A percentile compares a stretch with the other conserved stretches of the same genome.
These are phyloP conservation scores for Zosterops lateralis DNA, from an alignment of 2,113 vertebrate species.

Conservation along the genomic window DNA sequence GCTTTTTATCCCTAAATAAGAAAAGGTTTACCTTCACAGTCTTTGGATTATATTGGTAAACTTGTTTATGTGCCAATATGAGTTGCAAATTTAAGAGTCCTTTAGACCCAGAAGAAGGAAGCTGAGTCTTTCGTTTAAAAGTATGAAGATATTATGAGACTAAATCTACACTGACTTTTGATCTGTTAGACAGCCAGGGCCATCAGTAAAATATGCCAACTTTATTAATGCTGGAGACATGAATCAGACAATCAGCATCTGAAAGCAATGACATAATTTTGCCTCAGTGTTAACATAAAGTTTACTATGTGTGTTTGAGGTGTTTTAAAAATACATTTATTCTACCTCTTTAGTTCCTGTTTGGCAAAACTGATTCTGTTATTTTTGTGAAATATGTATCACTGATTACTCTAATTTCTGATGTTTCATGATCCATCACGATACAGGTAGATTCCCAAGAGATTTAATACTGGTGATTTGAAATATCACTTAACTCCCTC, in stretches of 20 bases:
- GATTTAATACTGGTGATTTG: not conserved
- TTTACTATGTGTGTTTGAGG: not conserved
- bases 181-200: conserved; percentile 17
- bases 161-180: conserved; percentile 65
- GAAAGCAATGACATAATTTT: conserved; percentile 54
- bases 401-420: not conserved
- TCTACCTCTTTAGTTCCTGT: not conserved
- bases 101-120: conserved; percentile 70
- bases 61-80: conserved; percentile 50
- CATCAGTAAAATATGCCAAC: conserved; percentile 60
- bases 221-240: conserved; percentile 46
- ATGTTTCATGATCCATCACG: not conserved
- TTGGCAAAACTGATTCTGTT: not conserved
- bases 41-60: conserved; percentile 75
- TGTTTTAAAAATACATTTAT: not conserved
- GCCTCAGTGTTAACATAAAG: conserved; percentile 1
- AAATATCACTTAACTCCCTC: not conserved
- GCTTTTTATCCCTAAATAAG: conserved; percentile 46
- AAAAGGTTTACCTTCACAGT: conserved; percentile 59
- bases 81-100: conserved; percentile 48
- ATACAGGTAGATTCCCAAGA: not conserved
- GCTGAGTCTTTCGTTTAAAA: conserved; percentile 61
- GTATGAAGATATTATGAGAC: conserved; percentile 69
- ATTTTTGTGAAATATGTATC: not conserved
- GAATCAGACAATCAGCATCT: conserved; percentile 22